These are phyloP conservation scores for Styela clava DNA, from an alignment of 23 tunicate species.

Conservation along the genomic window DNA sequence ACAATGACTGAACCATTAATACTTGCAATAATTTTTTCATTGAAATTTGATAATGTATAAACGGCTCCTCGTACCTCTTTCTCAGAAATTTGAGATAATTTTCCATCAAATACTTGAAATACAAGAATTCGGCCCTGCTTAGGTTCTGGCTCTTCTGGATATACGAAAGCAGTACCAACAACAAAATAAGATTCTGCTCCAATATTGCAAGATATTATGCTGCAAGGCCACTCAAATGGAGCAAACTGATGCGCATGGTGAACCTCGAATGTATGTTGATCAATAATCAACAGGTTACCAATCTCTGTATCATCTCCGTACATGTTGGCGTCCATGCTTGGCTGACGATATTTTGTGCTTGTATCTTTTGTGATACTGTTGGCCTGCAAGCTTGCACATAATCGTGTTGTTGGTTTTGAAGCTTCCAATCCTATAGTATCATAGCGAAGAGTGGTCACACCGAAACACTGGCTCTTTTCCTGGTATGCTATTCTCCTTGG, in stretches of 20 bases:
- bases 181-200: conserved; percentile 71
- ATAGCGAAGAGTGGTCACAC: conserved; percentile 50
- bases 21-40: conserved; percentile 67
- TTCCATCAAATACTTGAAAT: conserved; percentile 61
- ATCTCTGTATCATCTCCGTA: conserved; percentile 63
- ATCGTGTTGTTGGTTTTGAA: conserved; percentile 8
- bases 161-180: conserved; percentile 86
- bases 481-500: conserved; percentile 92
- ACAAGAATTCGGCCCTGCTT: conserved; percentile 78
- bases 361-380: conserved; percentile 22
- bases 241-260: conserved; percentile 78
- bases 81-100: conserved; percentile 34
- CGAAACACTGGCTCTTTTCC: conserved; percentile 82
- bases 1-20: conserved; percentile 61
- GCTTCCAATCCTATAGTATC: conserved; percentile 27
- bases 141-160: conserved; percentile 86
- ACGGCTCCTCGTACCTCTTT: conserved; percentile 89
- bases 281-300: conserved; percentile 68
- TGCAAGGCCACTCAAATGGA: conserved; percentile 52
- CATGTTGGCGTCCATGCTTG: conserved; percentile 10
- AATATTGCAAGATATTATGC: conserved; percentile 60
- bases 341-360: conserved; percentile 4
- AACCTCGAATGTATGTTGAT: conserved; percentile 96
- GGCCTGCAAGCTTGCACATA: conserved; percentile 70
- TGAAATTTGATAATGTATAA: conserved; percentile 62